phyloP scores from a whole-genome alignment of 2,797 vertebrate genomes.

The Tympanoctomys barrerae region DNA sequence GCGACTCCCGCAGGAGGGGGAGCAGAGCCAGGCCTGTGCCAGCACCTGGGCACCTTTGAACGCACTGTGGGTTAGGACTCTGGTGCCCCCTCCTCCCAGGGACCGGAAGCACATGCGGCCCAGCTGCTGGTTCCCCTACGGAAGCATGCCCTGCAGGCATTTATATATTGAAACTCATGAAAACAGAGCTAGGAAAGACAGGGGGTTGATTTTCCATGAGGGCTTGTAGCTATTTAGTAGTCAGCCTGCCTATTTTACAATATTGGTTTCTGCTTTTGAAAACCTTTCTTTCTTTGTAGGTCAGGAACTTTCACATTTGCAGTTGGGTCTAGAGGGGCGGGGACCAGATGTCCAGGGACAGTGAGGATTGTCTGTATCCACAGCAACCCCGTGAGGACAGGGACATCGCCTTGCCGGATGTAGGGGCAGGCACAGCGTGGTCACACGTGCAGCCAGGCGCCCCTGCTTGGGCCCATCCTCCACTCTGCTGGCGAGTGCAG shows the following conservation, averaged over 20 bases:
- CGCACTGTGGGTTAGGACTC: background rate
- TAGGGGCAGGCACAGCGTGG: background rate
- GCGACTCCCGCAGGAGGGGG: background rate
- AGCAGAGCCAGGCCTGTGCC: background rate
- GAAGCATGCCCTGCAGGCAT: background rate
- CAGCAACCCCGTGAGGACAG: background rate
- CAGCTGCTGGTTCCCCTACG: background rate
- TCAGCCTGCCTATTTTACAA: background rate
- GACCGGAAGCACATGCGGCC: conserved; percentile 26
- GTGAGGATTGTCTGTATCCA: background rate
- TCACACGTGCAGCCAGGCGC: background rate
- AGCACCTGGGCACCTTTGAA: background rate
- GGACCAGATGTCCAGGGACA: background rate
- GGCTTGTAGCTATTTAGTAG: background rate
- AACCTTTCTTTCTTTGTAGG: background rate
- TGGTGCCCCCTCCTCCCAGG: background rate
- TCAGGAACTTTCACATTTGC: background rate
- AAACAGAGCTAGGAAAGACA: background rate
- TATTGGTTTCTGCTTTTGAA: background rate
- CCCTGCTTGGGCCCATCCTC: background rate
- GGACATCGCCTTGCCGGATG: background rate
- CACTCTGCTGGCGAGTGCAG: background rate
- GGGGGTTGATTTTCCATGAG: background rate
- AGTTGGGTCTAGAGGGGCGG: background rate
- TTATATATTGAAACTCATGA: background rate